Evolutionary conservation across 2,888 invertebrate species (phyloP).

Genomic region (Clepsis dumicolana): DNA sequence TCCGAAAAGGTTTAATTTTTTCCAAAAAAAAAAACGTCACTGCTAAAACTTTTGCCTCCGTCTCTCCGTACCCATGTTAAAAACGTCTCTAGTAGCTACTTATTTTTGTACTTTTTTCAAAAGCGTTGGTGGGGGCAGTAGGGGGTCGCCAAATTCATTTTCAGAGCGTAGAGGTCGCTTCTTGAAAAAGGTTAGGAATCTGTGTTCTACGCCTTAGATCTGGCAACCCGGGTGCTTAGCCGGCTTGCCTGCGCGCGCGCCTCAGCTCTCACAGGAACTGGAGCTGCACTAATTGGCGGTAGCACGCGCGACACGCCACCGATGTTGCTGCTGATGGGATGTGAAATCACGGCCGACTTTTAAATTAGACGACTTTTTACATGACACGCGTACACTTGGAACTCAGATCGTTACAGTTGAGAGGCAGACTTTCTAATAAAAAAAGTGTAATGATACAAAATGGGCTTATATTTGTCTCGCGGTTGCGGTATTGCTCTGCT

Average conservation of each 20-base stretch:
- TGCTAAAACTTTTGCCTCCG: too few species aligned
- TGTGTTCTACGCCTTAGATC: too few species aligned
- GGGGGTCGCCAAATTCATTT: too few species aligned
- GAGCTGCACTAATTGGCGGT: slow-evolving; percentile 84
- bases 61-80: too few species aligned
- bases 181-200: too few species aligned
- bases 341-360: slow-evolving; percentile 80
- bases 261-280: slow-evolving; percentile 80
- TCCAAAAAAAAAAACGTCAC: too few species aligned
- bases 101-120: too few species aligned
- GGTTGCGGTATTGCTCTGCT: slow-evolving; percentile 30
- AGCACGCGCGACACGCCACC: slow-evolving; percentile 82
- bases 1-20: too few species aligned
- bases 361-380: slow-evolving; percentile 76
- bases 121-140: too few species aligned
- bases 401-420: slow-evolving; percentile 63
- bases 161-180: too few species aligned
- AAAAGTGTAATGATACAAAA: slow-evolving; percentile 46
- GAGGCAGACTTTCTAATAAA: slow-evolving; percentile 68
- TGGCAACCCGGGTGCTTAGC: neutral
- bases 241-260: slow-evolving; percentile 72
- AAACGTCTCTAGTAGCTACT: too few species aligned
- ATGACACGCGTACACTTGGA: slow-evolving; percentile 67
- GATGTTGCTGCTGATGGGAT: slow-evolving; percentile 81
- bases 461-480: slow-evolving; percentile 44